Evolutionary conservation across 2,113 vertebrate species (phyloP).

Genomic region (Lophotis ruficrista): DNA sequence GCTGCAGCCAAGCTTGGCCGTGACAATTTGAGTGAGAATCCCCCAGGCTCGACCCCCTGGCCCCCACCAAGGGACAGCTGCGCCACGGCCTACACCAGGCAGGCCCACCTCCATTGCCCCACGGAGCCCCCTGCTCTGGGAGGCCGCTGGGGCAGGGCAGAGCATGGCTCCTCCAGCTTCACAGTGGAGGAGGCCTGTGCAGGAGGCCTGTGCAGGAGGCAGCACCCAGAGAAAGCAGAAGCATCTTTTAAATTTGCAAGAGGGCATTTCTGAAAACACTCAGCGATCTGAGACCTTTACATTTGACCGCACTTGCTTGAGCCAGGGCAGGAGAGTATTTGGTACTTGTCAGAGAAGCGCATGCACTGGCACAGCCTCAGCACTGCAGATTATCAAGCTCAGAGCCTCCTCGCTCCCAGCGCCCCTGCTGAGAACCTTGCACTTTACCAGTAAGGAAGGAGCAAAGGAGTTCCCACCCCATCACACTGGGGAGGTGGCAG

Average conservation of each 20-base stretch:
- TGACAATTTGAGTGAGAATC: not conserved
- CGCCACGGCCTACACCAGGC: not conserved
- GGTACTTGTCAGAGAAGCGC: not conserved
- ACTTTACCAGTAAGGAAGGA: not conserved
- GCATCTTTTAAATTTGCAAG: not conserved
- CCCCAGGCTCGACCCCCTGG: not conserved
- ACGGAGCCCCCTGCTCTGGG: not conserved
- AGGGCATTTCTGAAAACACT: not conserved
- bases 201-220: not conserved
- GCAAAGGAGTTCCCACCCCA: not conserved
- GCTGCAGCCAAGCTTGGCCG: not conserved
- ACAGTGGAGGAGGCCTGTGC: fast-evolving
- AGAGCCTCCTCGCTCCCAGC: not conserved
- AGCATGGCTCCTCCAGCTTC: not conserved
- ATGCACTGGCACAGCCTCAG: fast-evolving
- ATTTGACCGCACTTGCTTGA: not conserved
- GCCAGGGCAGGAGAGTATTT: not conserved
- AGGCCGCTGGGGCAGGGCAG: not conserved
- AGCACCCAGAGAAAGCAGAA: not conserved
- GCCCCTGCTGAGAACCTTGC: not conserved
- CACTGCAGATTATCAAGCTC: too few relatives aligned
- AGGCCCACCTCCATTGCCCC: too few relatives aligned
- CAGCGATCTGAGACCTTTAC: not conserved
- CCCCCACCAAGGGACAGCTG: too few relatives aligned
- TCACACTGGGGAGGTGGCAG: not conserved